phyloP scores from a whole-genome alignment of 2,888 invertebrate genomes.

The Pecten maximus region DNA sequence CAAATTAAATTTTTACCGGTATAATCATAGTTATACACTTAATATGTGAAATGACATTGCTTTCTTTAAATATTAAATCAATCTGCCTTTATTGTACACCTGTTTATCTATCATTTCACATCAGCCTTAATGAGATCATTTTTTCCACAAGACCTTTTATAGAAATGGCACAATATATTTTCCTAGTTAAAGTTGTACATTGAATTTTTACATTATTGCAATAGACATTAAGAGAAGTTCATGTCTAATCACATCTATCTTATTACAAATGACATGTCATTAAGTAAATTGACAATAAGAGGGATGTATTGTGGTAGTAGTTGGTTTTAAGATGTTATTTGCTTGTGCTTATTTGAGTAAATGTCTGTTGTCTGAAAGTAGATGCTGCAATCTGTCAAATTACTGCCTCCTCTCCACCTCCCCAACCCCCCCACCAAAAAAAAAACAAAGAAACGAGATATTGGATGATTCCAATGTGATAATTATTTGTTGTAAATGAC shows the following conservation, averaged over 20 bases:
- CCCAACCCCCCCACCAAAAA: too few relatives aligned
- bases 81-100: too few relatives aligned
- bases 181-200: not conserved
- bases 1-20: not conserved
- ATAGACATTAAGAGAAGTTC: too few relatives aligned
- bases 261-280: not conserved
- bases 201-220: too few relatives aligned
- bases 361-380: not conserved
- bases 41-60: too few relatives aligned
- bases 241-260: not conserved
- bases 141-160: not conserved
- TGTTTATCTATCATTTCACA: too few relatives aligned
- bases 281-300: not conserved
- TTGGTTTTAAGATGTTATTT: not conserved
- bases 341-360: not conserved
- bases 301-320: not conserved
- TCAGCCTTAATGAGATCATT: not conserved
- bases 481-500: not conserved
- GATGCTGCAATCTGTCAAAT: not conserved
- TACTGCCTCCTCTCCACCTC: conserved; percentile 30
- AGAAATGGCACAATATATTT: not conserved
- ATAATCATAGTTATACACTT: too few relatives aligned
- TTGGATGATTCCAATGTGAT: conserved; percentile 13
- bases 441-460: not conserved
- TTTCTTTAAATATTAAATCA: too few relatives aligned